Evolutionary conservation across 2,113 vertebrate species (phyloP).

Genomic region (Nannospalax galili): DNA sequence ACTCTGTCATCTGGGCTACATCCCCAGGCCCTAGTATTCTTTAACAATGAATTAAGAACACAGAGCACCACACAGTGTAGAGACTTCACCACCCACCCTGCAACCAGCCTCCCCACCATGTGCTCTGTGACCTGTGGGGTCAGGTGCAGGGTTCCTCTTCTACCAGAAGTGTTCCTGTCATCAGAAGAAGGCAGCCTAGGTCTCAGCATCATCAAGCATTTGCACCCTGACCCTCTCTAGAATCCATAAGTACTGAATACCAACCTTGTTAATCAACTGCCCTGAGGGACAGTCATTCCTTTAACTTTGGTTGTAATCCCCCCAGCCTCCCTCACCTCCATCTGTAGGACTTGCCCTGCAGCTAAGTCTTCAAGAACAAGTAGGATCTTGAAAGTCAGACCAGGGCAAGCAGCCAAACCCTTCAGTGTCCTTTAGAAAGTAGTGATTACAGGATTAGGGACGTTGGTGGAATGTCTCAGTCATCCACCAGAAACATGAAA

Average conservation of each 20-base stretch:
- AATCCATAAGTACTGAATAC: background rate
- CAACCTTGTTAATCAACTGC: background rate
- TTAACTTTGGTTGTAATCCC: background rate
- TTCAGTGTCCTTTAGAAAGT: background rate
- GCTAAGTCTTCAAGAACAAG: background rate
- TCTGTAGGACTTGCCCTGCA: background rate
- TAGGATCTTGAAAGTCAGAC: background rate
- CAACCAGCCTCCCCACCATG: too few species aligned
- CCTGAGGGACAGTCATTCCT: background rate
- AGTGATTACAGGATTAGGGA: constrained; percentile 10
- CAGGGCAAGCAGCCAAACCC: background rate
- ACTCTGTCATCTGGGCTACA: background rate
- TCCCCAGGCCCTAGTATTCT: background rate
- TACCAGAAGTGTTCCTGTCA: background rate
- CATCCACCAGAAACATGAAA: background rate
- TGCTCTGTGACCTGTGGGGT: background rate
- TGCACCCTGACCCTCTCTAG: background rate
- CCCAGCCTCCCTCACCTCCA: too few species aligned
- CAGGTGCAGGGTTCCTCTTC: background rate
- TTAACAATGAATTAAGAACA: accelerated
- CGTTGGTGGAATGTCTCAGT: background rate
- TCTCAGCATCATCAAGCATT: too few species aligned
- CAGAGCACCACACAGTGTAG: accelerated
- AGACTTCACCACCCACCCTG: background rate
- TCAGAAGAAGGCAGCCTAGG: background rate